phyloP scores from a whole-genome alignment of 2,113 vertebrate genomes.

The Catharus fuscescens region DNA sequence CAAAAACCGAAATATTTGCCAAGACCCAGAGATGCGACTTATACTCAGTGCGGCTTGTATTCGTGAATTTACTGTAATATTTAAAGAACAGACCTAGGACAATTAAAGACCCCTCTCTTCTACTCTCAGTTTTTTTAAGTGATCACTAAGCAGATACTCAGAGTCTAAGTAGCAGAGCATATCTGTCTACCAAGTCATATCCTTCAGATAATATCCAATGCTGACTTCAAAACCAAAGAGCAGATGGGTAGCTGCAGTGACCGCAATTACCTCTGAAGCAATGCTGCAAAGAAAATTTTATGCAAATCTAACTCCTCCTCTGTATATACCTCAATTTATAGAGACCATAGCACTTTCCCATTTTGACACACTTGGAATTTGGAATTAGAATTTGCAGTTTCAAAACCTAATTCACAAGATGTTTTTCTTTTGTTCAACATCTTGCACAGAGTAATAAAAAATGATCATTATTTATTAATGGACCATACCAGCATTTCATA shows the following conservation, averaged over 20 bases:
- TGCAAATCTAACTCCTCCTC: background rate
- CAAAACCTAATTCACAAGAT: background rate
- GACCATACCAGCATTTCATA: background rate
- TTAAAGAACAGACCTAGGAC: background rate
- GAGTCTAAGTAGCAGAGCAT: background rate
- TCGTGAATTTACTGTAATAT: background rate
- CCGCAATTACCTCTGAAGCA: background rate
- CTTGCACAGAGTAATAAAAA: background rate
- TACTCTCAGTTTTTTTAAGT: background rate
- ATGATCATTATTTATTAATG: background rate
- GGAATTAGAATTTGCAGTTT: background rate
- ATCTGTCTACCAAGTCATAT: background rate
- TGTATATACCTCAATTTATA: background rate
- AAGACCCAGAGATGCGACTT: too few relatives aligned
- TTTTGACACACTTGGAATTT: background rate
- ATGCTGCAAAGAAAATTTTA: background rate
- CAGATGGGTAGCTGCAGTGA: background rate
- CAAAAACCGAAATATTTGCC: too few relatives aligned
- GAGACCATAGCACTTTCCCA: background rate
- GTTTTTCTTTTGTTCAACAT: background rate
- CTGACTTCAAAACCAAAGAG: background rate
- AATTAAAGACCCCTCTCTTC: background rate
- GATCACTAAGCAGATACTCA: background rate
- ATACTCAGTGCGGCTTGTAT: too few relatives aligned
- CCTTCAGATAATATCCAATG: background rate